phyloP scores from a whole-genome alignment of 2,797 vertebrate genomes.

The Rhincodon typus region DNA sequence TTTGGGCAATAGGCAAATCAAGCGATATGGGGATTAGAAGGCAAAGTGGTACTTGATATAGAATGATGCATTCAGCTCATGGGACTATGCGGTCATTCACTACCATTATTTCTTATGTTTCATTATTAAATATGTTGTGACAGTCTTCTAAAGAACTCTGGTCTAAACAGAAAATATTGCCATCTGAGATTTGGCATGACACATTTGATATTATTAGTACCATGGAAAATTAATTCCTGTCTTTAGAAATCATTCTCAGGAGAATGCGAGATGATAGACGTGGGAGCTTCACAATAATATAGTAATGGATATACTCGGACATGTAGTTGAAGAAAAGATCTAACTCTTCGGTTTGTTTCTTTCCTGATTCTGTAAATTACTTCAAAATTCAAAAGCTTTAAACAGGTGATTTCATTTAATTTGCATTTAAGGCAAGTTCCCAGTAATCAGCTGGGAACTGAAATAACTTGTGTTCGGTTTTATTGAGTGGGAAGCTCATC shows the following conservation, averaged over 20 bases:
- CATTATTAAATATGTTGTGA: not conserved
- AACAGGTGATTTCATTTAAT: not conserved
- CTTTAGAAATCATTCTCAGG: not conserved
- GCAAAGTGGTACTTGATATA: not conserved
- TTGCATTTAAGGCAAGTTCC: not conserved
- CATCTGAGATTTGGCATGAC: not conserved
- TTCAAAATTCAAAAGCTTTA: not conserved
- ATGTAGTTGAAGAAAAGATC: not conserved
- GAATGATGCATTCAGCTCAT: not conserved
- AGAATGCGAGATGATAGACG: too few species aligned
- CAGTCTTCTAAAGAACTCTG: not conserved
- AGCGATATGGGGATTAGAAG: too few species aligned
- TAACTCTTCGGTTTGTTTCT: not conserved
- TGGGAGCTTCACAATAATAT: not conserved
- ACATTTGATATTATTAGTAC: not conserved
- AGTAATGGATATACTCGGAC: not conserved
- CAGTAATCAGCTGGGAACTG: not conserved
- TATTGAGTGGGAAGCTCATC: conserved; percentile 1
- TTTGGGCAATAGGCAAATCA: too few species aligned
- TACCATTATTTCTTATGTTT: not conserved
- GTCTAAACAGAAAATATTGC: not conserved
- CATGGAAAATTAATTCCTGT: not conserved
- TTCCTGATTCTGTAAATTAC: not conserved
- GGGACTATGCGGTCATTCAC: too few species aligned
- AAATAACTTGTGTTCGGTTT: not conserved